These are phyloP conservation scores for Actinostola sp. DNA, from an alignment of 92 coral and sea anemone genomes.

Conservation along the genomic window DNA sequence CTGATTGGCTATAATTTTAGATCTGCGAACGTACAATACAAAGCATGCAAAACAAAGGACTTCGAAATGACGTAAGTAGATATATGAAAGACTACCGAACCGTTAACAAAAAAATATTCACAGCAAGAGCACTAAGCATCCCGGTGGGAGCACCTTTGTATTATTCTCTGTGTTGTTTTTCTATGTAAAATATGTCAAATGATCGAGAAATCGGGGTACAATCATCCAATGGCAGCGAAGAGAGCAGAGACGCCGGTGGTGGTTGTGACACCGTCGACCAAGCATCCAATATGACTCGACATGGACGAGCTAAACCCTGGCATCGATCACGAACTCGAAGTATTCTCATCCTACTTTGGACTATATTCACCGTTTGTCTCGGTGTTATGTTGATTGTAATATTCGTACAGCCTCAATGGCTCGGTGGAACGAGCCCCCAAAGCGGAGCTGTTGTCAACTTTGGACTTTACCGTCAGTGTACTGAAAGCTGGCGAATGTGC, in stretches of 20 bases:
- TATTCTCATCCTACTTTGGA: slow-evolving; percentile 86
- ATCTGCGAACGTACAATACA: neutral
- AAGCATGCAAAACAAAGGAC: neutral
- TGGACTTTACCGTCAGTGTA: slow-evolving; percentile 88
- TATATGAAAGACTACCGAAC: slow-evolving; percentile 6
- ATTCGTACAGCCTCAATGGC: slow-evolving; percentile 96
- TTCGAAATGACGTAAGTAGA: neutral
- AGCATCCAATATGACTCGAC: slow-evolving; percentile 16
- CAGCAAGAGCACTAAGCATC: slow-evolving; percentile 4
- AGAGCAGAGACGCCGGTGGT: neutral
- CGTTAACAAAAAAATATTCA: slow-evolving; percentile 9
- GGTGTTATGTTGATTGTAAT: slow-evolving; percentile 92
- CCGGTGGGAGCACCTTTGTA: slow-evolving; percentile 15
- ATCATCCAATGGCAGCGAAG: neutral
- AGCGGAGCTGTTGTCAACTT: slow-evolving; percentile 64
- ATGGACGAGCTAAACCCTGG: slow-evolving; percentile 77
- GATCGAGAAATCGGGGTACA: neutral
- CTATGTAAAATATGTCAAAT: slow-evolving; percentile 16
- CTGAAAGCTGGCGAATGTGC: slow-evolving; percentile 68
- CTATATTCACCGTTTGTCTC: slow-evolving; percentile 79
- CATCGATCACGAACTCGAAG: slow-evolving; percentile 82
- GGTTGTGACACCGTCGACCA: neutral
- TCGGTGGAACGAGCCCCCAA: slow-evolving; percentile 59
- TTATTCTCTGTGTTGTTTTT: neutral
- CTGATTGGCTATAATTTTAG: slow-evolving; percentile 7